phyloP scores from a whole-genome alignment of 2,888 invertebrate species.

The Oegoconia quadripuncta region DNA sequence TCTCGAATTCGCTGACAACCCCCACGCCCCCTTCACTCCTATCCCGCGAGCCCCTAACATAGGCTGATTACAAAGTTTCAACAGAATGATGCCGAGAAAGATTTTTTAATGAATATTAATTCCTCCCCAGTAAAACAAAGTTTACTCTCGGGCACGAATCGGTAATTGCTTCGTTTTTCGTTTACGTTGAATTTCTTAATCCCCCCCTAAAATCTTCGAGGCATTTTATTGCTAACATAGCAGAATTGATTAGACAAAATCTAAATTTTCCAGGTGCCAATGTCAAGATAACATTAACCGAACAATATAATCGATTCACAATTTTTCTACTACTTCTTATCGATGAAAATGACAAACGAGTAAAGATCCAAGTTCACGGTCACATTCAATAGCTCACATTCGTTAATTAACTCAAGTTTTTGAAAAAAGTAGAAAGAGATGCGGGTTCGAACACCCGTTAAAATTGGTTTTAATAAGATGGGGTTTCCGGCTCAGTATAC shows the following conservation, averaged over 20 bases:
- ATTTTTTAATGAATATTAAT: conserved; percentile 79
- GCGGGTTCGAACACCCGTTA: too few species aligned
- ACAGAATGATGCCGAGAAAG: conserved; percentile 66
- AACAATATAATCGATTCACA: too few species aligned
- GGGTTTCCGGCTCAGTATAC: too few species aligned
- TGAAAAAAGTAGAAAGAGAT: too few species aligned
- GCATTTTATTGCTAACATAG: background rate
- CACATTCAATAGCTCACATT: too few species aligned
- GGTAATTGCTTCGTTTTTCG: conserved; percentile 68
- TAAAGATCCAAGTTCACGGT: too few species aligned
- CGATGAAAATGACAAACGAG: too few species aligned
- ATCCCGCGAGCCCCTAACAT: conserved; percentile 36
- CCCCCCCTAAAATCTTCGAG: conserved; percentile 20
- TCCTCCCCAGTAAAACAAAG: conserved; percentile 71
- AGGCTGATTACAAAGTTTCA: conserved; percentile 73
- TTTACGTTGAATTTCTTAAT: conserved; percentile 53
- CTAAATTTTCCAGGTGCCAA: too few species aligned
- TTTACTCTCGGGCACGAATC: conserved; percentile 62
- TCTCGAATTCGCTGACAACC: conserved; percentile 62
- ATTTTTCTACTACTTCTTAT: too few species aligned
- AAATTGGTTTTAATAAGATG: too few species aligned
- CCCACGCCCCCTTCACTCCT: conserved; percentile 16
- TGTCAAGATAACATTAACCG: too few species aligned
- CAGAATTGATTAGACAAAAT: background rate
- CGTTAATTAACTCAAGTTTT: too few species aligned